Base-by-base conservation (phyloP, 2,113 vertebrate genomes). In the Psephotus haematonotus region DNA sequence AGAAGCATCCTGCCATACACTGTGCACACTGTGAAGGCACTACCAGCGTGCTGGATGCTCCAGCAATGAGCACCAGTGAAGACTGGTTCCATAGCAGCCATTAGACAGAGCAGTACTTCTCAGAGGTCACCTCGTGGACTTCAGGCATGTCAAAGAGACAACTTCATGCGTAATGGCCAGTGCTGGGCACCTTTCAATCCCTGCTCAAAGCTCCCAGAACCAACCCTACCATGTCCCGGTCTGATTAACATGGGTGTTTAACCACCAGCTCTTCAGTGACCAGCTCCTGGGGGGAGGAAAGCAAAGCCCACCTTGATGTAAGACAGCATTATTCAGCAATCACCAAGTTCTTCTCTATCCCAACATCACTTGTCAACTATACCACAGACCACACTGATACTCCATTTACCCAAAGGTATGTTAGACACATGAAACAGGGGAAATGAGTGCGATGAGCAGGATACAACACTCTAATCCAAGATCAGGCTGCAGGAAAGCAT, bases 231-330 rank as follows among this genome's bases (percentile, higher is more conserved):
- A 15, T 0, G 0, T 25, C 37, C n/a, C 24, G 29, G 65, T 9
- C 69, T 22, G 17, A 49, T 8, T 18, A 9, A 10, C 1, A 0
- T 2, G 13, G 12, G 12, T 3, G 19, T 28, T 59, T 57, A 13
- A 60, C 8, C 52, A 28, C 31, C 71, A 53, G 35, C 43, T 39
- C n/a, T 67, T 46, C 31, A 63, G 43, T 3, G 1, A 22, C 10
- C 57, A 33, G 17, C 5, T 33, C n/a, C 17, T 4, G 6, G 20
- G 15, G 9, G 52, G 33, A 15, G 28, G 43, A 47, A 47, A 74
- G 29, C 60, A 39, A 33, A 75, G 70, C 55, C 70, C n/a, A 33
- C 2, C 17, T 11, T 31, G 35, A 65, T 57, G 52, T n/a, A 50
- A 23, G 24, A 46, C 15, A 33, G 74, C 53, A 49, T 49, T 69